A percentile compares a stretch with the other conserved stretches of the same genome.
Evolutionary conservation across 2,113 vertebrate species (phyloP).

Genomic region (Anthoscopus minutus): DNA sequence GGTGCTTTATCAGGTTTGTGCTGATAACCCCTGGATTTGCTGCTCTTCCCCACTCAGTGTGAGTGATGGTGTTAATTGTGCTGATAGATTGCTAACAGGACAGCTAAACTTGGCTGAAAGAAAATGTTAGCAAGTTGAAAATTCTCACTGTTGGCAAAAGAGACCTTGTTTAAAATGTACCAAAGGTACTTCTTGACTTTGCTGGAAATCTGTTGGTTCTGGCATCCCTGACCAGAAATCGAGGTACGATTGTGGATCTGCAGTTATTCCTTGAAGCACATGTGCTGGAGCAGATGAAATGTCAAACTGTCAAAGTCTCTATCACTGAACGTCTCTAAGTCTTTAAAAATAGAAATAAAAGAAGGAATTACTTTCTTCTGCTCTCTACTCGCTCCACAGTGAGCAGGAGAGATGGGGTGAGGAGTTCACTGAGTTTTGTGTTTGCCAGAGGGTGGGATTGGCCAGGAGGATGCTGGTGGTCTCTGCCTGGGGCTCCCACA

Average conservation of each 20-base stretch:
- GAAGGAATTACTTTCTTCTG: background rate
- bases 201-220: constrained; percentile 51
- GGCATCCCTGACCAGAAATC: constrained; percentile 40
- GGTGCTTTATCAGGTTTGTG: background rate
- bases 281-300: constrained; percentile 52
- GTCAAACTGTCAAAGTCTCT: constrained; percentile 50
- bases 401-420: background rate
- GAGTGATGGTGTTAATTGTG: constrained; percentile 4
- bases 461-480: background rate
- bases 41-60: background rate
- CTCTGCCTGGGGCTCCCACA: background rate
- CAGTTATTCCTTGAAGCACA: constrained; percentile 10
- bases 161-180: background rate
- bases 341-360: constrained; percentile 43
- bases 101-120: constrained; percentile 35
- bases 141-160: constrained; percentile 17
- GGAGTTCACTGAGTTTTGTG: background rate
- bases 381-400: rapidly evolving
- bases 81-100: constrained; percentile 25
- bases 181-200: constrained; percentile 17
- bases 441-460: background rate
- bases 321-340: background rate
- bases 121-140: background rate
- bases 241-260: background rate
- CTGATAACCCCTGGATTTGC: background rate